phyloP scores from a whole-genome alignment of 2,113 vertebrate genomes.

The Cheirogaleus medius region DNA sequence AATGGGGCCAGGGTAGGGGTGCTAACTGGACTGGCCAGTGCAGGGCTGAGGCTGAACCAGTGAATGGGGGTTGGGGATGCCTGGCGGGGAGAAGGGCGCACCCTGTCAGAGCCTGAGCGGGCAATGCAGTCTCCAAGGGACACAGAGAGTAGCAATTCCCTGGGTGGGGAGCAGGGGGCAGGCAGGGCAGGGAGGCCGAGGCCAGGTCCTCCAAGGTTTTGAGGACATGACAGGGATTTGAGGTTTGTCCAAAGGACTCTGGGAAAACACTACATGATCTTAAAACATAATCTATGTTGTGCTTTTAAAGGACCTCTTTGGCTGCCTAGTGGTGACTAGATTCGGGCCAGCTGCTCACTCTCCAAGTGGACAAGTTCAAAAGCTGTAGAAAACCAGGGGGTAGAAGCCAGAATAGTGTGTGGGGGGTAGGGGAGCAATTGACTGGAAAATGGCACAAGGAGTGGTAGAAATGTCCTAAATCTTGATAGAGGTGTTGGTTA shows the following conservation, averaged over 20 bases:
- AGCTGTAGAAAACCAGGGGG: background rate
- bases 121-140: background rate
- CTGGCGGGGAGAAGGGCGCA: background rate
- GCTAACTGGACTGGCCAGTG: background rate
- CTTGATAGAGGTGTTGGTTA: background rate
- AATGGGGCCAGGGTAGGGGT: background rate
- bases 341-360: background rate
- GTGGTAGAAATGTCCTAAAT: background rate
- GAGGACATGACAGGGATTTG: background rate
- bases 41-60: background rate
- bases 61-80: rapidly evolving
- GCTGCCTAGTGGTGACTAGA: background rate
- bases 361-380: background rate
- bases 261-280: background rate
- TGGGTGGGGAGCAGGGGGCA: too few species aligned
- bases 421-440: background rate
- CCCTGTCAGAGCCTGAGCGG: background rate
- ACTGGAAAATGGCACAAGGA: background rate
- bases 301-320: background rate
- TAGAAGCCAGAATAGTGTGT: background rate
- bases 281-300: background rate
- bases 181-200: background rate
- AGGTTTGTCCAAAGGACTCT: background rate
- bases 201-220: background rate
- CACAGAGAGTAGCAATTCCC: rapidly evolving